Evolutionary conservation across 2,113 vertebrate species (phyloP), one percentile per base, ranked within the genome.

Genomic region (Pterocles orientalis): DNA sequence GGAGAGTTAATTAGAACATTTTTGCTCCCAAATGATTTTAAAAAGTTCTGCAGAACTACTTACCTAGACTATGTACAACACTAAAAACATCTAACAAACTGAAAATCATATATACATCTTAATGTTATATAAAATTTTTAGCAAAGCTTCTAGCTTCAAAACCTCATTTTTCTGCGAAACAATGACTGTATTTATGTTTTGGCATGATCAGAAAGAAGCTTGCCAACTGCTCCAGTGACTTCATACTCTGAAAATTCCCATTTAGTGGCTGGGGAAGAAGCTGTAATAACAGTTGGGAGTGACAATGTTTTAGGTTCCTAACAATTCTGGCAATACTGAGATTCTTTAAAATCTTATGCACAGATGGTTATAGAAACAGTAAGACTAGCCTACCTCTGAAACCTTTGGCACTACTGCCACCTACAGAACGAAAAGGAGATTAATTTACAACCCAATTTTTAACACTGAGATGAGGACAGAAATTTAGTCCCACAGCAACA

Each of bases 381-480:
- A 51, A 39, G 54, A 76, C 53, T 21, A 26, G 16, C 14, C 47
- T 47, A 5, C 12, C 10, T 12, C 60, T 47, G 36, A 36, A 36
- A 64, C 34, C 51, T 89, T 90, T 90, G 82, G 33, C 73, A 43
- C 78, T 94, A 89, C 96, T 94, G 97, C 97, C 96, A 96, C 70
- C 97, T 96, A 91, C 3, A 81, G 96, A 85, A 36, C 3, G 45
- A 82, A 61, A 31, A 18, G 16, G 65, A 83, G 12, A 91, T 34
- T 11, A 24, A 87, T 19, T 60, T 34, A 87, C 48, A 85, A 61
- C 14, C 8, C 25, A 31, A 0, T 1, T 82, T 57, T 39, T 56
- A 36, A 34, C 25, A 54, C 29, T 79, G 5, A 47, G 69, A 43
- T 11, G 8, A 83, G 29, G 14, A 90, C 18, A 79, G 17, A 71